phyloP scores from a whole-genome alignment of 1,140 invertebrate genomes.

The Platorchestia sp. region DNA sequence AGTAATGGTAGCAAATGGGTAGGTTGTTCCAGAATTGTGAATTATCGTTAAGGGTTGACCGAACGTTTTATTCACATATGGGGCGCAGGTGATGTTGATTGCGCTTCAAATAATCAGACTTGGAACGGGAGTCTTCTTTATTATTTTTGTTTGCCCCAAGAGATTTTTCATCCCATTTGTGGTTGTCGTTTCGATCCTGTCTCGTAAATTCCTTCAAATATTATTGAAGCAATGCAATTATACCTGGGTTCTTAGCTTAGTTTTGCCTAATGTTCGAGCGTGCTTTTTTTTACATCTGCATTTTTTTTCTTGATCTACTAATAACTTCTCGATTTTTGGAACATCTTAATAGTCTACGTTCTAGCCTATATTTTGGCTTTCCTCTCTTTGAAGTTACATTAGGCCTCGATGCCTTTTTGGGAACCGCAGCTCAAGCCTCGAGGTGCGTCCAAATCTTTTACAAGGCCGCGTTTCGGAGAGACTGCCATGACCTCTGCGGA shows the following conservation, averaged over 20 bases:
- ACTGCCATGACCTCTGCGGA: not conserved
- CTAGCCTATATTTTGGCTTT: not conserved
- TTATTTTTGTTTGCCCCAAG: not conserved
- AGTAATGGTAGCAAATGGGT: not conserved
- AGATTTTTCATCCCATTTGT: not conserved
- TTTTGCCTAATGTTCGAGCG: not conserved
- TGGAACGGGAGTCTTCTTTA: not conserved
- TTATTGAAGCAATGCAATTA: not conserved
- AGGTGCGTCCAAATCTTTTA: not conserved
- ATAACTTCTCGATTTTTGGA: not conserved
- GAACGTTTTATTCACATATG: not conserved
- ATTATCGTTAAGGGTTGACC: not conserved
- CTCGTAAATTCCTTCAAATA: too few relatives aligned
- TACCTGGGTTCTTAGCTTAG: not conserved
- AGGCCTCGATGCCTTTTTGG: not conserved
- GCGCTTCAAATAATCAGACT: not conserved
- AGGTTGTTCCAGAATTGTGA: not conserved
- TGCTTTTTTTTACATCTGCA: not conserved
- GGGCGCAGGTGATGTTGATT: not conserved
- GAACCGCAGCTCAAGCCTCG: not conserved
- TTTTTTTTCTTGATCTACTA: not conserved
- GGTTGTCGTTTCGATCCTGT: not conserved
- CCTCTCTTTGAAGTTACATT: not conserved
- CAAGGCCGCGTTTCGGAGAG: not conserved
- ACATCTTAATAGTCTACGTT: not conserved